phyloP scores from a whole-genome alignment of 1,140 invertebrate species.

The Schlechtendalia chinensis region DNA sequence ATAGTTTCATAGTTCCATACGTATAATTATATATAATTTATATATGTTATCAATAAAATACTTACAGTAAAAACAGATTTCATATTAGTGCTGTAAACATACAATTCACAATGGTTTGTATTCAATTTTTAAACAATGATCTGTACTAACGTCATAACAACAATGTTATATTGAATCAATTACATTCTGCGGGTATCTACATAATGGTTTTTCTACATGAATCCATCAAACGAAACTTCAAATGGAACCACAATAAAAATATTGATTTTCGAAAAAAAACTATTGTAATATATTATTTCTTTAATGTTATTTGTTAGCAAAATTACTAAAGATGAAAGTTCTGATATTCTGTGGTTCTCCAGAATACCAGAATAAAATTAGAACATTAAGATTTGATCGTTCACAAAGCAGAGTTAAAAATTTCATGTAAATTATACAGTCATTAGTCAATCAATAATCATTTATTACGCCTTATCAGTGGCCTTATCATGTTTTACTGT shows the following conservation, averaged over 20 bases:
- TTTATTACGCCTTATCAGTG: background rate
- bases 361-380: too few species aligned
- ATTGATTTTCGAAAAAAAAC: too few species aligned
- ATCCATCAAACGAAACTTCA: too few species aligned
- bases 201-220: too few species aligned
- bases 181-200: too few species aligned
- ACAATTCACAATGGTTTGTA: background rate
- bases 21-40: too few species aligned
- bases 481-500: background rate
- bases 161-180: background rate
- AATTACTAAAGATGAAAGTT: too few species aligned
- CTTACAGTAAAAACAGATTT: background rate
- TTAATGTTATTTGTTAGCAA: too few species aligned
- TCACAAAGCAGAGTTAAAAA: background rate
- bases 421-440: background rate
- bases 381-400: background rate
- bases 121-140: background rate
- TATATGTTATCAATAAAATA: background rate
- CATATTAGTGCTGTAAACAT: background rate
- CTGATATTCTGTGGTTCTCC: too few species aligned
- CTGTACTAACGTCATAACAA: background rate
- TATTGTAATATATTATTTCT: too few species aligned
- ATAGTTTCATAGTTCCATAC: too few species aligned
- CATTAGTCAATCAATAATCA: conserved; percentile 10
- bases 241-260: too few species aligned